Conservation (phyloP, 2,888 invertebrate genomes). For the Bedellia somnulentella region DNA sequence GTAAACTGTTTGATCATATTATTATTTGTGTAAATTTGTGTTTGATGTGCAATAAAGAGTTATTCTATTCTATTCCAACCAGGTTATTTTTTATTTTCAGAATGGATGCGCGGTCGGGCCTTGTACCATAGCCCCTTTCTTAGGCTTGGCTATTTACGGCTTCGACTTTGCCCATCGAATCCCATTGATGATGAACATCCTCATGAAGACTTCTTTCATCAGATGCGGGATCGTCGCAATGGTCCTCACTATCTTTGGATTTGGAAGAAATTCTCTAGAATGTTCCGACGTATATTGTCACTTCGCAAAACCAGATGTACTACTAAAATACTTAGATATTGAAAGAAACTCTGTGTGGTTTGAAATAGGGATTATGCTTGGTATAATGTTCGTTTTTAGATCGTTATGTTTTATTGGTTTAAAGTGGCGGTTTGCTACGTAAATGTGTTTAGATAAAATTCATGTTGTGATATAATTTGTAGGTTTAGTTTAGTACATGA, state of each 20-base stretch:
- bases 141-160: slow-evolving; percentile 69
- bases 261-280: slow-evolving; percentile 54
- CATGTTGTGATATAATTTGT: too few species aligned
- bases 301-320: slow-evolving; percentile 65
- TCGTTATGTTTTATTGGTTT: slow-evolving; percentile 60
- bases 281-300: slow-evolving; percentile 67
- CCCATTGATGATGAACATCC: slow-evolving; percentile 58
- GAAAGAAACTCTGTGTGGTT: slow-evolving; percentile 58
- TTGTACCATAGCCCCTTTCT: slow-evolving; percentile 65
- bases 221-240: slow-evolving; percentile 67
- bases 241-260: slow-evolving; percentile 65
- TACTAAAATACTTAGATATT: slow-evolving; percentile 63
- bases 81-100: slow-evolving; percentile 47
- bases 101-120: slow-evolving; percentile 72
- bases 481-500: too few species aligned
- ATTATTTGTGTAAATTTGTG: too few species aligned
- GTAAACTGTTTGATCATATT: too few species aligned
- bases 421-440: slow-evolving; percentile 53
- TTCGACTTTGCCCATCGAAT: slow-evolving; percentile 70
- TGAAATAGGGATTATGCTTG: slow-evolving; percentile 54
- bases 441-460: slow-evolving; percentile 17
- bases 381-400: slow-evolving; percentile 59
- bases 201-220: slow-evolving; percentile 69
- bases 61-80: too few species aligned
- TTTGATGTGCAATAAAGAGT: too few species aligned